Evolutionary conservation across 2,797 vertebrate genomes (phyloP).

Genomic region (Antrozous pallidus): DNA sequence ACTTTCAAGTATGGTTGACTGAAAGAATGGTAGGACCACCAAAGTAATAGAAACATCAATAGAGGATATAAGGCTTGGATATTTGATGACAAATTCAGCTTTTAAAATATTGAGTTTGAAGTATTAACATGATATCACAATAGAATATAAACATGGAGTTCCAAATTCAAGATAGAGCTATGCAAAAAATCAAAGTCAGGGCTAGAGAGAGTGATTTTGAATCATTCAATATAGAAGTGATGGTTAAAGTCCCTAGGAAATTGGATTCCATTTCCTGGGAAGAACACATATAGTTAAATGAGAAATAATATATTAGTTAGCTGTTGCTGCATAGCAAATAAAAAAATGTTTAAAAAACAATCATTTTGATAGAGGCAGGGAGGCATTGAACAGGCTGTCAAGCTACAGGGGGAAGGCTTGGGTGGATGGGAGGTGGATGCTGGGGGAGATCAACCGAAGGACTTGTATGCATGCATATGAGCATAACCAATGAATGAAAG

Average conservation of each 20-base stretch:
- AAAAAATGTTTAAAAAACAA: constrained; percentile 20
- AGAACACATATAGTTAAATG: constrained; percentile 8
- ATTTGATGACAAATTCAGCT: constrained; percentile 36
- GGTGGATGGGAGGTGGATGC: too few species aligned
- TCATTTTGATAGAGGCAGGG: too few species aligned
- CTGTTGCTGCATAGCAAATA: background rate
- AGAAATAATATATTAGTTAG: constrained; percentile 11
- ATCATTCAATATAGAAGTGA: constrained; percentile 6
- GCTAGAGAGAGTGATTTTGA: background rate
- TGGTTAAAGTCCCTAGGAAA: constrained; percentile 16
- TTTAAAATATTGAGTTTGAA: constrained; percentile 26
- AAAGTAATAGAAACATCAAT: background rate
- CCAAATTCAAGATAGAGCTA: constrained; percentile 35
- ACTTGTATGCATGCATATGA: too few species aligned
- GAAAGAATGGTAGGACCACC: constrained; percentile 1
- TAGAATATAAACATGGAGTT: constrained; percentile 2
- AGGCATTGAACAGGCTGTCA: too few species aligned
- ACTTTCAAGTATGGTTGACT: background rate
- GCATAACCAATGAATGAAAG: too few species aligned
- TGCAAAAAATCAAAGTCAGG: background rate
- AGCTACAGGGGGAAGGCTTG: too few species aligned
- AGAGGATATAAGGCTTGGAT: background rate
- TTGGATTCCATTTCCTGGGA: background rate
- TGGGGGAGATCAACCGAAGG: too few species aligned
- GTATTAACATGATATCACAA: constrained; percentile 17